phyloP scores from a whole-genome alignment of 2,113 vertebrate genomes.

The Budorcas taxicolor region DNA sequence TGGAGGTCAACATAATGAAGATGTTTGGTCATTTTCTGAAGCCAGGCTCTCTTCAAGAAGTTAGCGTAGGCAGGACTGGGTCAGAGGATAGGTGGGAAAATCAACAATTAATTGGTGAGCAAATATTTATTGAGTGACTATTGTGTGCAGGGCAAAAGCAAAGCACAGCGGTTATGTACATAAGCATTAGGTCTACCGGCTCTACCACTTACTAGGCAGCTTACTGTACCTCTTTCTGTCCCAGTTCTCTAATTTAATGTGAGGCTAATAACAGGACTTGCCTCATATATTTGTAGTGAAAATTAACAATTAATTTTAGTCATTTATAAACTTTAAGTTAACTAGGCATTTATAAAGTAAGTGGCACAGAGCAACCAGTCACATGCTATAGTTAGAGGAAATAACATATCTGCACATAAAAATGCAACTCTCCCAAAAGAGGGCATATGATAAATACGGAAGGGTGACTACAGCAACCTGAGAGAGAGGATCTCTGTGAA shows the following conservation, averaged over 20 bases:
- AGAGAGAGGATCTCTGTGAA: not conserved
- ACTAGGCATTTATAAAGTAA: not conserved
- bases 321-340: not conserved
- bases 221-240: not conserved
- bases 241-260: not conserved
- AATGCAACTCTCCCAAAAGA: not conserved
- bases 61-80: not conserved
- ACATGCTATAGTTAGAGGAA: not conserved
- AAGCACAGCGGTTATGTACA: not conserved
- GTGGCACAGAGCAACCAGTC: not conserved
- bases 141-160: not conserved
- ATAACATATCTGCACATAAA: not conserved
- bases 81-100: not conserved
- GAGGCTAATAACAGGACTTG: not conserved
- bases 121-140: not conserved
- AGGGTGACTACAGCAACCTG: not conserved
- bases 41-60: not conserved
- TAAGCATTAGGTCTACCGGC: not conserved
- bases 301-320: not conserved
- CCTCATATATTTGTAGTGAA: not conserved
- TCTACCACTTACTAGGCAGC: not conserved
- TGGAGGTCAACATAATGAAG: constrained; percentile 24
- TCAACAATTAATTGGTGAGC: not conserved
- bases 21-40: not conserved
- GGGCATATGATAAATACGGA: not conserved